Evolutionary conservation across 2,113 vertebrate species (phyloP).

Genomic region (Tautogolabrus adspersus): DNA sequence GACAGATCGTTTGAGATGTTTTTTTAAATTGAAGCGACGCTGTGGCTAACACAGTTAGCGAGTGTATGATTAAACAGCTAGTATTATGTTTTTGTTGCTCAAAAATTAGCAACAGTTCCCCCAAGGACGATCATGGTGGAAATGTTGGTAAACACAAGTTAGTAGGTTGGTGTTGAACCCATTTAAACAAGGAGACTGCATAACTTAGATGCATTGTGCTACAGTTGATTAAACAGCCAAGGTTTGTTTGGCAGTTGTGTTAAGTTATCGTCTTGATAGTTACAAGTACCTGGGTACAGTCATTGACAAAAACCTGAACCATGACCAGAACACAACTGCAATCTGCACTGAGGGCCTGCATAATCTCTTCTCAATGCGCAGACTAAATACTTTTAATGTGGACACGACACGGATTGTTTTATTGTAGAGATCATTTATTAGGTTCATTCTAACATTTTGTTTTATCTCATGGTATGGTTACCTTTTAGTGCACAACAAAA

Average conservation of each 20-base stretch:
- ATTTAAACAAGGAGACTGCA: not conserved
- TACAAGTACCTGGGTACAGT: not conserved
- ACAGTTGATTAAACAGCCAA: not conserved
- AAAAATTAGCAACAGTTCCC: not conserved
- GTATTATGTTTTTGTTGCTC: not conserved
- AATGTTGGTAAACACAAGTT: constrained; percentile 17
- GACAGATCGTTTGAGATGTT: not conserved
- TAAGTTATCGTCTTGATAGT: no score
- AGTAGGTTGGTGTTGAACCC: not conserved
- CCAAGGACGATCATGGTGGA: not conserved
- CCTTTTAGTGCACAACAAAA: no score
- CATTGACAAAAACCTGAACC: no score
- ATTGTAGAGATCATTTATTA: no score
- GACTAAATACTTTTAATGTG: no score
- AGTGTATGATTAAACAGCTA: not conserved
- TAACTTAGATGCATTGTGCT: not conserved
- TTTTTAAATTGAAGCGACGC: no score
- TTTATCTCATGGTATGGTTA: no score
- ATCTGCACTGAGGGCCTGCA: no score
- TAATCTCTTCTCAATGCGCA: no score
- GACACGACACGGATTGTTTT: no score
- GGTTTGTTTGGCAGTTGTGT: not conserved
- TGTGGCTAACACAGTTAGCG: not conserved
- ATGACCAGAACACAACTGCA: no score
- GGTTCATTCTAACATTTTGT: no score